Percentiles rank a stretch among this genome's conserved stretches.
phyloP scores from a whole-genome alignment of 2,888 invertebrate species.

The Leucophora obtusa region DNA sequence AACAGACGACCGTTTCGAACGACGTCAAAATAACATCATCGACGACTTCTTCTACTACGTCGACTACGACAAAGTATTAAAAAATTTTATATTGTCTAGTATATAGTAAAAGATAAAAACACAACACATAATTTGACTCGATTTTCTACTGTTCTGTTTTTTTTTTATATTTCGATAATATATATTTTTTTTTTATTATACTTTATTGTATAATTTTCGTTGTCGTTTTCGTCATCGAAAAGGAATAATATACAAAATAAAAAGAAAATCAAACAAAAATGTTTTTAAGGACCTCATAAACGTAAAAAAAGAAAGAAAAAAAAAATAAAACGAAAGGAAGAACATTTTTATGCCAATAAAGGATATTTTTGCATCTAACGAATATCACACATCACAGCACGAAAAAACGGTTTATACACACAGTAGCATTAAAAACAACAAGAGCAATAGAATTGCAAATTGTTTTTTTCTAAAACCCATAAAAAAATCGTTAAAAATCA shows the following conservation, averaged over 20 bases:
- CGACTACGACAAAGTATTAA: slow-evolving; percentile 61
- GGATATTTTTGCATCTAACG: slow-evolving; percentile 63
- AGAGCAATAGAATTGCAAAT: slow-evolving; percentile 22
- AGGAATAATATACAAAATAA: slow-evolving; percentile 39
- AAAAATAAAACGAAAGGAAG: slow-evolving; percentile 42
- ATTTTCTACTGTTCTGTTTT: slow-evolving; percentile 31
- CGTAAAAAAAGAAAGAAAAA: slow-evolving; percentile 36
- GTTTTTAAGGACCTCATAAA: slow-evolving; percentile 60
- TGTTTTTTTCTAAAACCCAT: neutral
- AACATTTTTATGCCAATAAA: slow-evolving; percentile 64
- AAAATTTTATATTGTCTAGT: slow-evolving; percentile 60
- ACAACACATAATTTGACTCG: slow-evolving; percentile 38
- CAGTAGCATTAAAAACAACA: slow-evolving; percentile 24
- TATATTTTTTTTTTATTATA: slow-evolving; percentile 20
- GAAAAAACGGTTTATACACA: slow-evolving; percentile 57
- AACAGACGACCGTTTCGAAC: slow-evolving; percentile 60
- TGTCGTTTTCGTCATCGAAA: slow-evolving; percentile 47
- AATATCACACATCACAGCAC: slow-evolving; percentile 50
- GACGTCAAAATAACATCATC: slow-evolving; percentile 60
- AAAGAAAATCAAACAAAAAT: slow-evolving; percentile 6
- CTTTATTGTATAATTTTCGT: slow-evolving; percentile 49
- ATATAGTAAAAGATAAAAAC: slow-evolving; percentile 17
- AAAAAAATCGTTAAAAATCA: slow-evolving; percentile 47
- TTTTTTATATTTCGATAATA: slow-evolving; percentile 13
- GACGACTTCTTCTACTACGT: slow-evolving; percentile 49